Conservation (phyloP, 2,888 invertebrate genomes). For the Agrotis ipsilon region DNA sequence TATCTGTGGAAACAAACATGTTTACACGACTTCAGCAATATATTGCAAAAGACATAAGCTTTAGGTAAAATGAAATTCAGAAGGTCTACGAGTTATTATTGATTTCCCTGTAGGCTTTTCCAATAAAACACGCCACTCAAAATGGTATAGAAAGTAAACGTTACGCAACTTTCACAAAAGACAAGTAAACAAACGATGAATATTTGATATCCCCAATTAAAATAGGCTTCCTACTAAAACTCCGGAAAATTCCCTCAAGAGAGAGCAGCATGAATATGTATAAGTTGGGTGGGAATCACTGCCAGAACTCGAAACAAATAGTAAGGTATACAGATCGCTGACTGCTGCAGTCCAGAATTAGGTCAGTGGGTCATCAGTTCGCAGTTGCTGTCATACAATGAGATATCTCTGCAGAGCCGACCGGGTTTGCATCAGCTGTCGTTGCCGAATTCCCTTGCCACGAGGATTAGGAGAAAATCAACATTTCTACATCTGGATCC, state of each 20-base stretch:
- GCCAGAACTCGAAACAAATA: constrained; percentile 88
- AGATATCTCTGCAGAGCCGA: constrained; percentile 86
- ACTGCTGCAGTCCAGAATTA: constrained; percentile 87
- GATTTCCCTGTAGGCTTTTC: constrained; percentile 69
- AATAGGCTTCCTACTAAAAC: constrained; percentile 48
- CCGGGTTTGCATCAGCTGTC: constrained; percentile 79
- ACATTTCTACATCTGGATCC: constrained; percentile 44
- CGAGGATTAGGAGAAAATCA: constrained; percentile 57
- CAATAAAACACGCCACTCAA: constrained; percentile 52
- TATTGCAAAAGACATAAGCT: constrained; percentile 44
- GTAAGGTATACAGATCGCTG: constrained; percentile 80
- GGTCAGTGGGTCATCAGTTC: constrained; percentile 88
- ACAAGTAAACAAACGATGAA: constrained; percentile 41
- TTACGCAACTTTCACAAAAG: constrained; percentile 14
- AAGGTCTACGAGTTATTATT: constrained; percentile 69
- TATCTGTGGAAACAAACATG: constrained; percentile 62
- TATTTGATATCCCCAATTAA: constrained; percentile 49
- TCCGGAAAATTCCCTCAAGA: constrained; percentile 63
- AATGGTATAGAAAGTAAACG: constrained; percentile 30
- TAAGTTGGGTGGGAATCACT: constrained; percentile 80
- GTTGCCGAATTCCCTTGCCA: constrained; percentile 72
- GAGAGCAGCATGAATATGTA: constrained; percentile 78
- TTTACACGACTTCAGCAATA: constrained; percentile 51
- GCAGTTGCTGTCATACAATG: constrained; percentile 86
- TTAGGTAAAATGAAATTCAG: constrained; percentile 65